phyloP scores from a whole-genome alignment of 2,113 vertebrate species.

The Apeltes quadracus region DNA sequence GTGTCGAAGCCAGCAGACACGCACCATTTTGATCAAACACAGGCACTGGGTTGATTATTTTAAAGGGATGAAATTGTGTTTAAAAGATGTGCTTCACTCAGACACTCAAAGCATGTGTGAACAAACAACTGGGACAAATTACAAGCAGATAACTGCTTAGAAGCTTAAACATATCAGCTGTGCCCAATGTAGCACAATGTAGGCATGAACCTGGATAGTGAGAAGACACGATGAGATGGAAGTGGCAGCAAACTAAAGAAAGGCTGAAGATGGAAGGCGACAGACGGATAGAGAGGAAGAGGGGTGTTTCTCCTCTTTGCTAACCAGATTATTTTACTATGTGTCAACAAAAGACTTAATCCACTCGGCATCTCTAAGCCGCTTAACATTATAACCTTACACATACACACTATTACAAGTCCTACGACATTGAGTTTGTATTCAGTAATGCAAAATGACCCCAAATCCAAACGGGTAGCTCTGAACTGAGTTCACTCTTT shows the following conservation, averaged over 20 bases:
- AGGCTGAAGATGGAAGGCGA: conserved; percentile 13
- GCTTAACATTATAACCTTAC: conserved; percentile 62
- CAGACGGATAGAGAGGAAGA: conserved; percentile 3
- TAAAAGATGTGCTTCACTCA: background rate
- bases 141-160: conserved; percentile 21
- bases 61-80: background rate
- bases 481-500: too few species aligned
- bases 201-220: background rate
- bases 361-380: conserved; percentile 63
- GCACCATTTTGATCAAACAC: background rate
- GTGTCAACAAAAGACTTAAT: conserved; percentile 73
- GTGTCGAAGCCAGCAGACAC: background rate
- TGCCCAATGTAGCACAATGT: background rate
- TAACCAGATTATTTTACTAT: conserved; percentile 70
- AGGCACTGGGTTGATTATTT: background rate
- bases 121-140: background rate
- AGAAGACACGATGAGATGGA: conserved; percentile 1
- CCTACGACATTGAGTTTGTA: background rate
- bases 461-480: background rate
- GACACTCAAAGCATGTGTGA: background rate
- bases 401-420: background rate
- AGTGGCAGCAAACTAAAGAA: background rate
- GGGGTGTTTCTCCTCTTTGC: conserved; percentile 26
- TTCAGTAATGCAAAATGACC: background rate
- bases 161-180: conserved; percentile 23